phyloP scores from a whole-genome alignment of 2,113 vertebrate species.

The Larimichthys polyactis region DNA sequence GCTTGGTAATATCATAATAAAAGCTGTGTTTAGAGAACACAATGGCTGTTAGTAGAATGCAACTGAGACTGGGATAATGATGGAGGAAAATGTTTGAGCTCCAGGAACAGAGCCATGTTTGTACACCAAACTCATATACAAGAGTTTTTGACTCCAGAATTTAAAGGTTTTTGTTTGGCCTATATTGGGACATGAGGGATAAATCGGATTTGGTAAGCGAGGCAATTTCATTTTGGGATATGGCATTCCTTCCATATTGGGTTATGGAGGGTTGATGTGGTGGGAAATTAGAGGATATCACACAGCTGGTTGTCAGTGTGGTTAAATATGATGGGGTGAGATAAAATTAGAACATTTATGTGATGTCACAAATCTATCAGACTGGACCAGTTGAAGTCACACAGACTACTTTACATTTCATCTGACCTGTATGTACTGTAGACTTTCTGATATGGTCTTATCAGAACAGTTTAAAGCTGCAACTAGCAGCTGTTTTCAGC shows the following conservation, averaged over 20 bases:
- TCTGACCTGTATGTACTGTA: neutral
- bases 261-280: conserved; percentile 1
- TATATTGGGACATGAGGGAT: conserved; percentile 1
- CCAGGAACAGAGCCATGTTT: conserved; percentile 19
- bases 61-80: conserved; percentile 27
- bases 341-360: conserved; percentile 16
- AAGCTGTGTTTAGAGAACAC: conserved; percentile 55
- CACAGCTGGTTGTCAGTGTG: conserved; percentile 19
- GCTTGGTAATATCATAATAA: conserved; percentile 57
- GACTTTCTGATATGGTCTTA: neutral
- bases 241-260: neutral
- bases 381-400: neutral
- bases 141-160: conserved; percentile 28
- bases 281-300: conserved; percentile 3
- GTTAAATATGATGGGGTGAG: conserved; percentile 11
- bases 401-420: neutral
- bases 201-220: conserved; percentile 30
- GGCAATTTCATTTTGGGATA: conserved; percentile 37
- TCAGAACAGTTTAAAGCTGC: neutral
- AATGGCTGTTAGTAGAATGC: conserved; percentile 17
- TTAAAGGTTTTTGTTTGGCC: conserved; percentile 19
- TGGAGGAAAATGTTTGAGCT: conserved; percentile 40
- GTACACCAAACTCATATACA: conserved; percentile 12
- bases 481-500: neutral
- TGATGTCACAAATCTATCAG: neutral